Percentiles rank a stretch among this genome's conserved stretches.
Evolutionary conservation across 1,140 invertebrate genomes (phyloP).

Genomic region (Trichonephila clavata): DNA sequence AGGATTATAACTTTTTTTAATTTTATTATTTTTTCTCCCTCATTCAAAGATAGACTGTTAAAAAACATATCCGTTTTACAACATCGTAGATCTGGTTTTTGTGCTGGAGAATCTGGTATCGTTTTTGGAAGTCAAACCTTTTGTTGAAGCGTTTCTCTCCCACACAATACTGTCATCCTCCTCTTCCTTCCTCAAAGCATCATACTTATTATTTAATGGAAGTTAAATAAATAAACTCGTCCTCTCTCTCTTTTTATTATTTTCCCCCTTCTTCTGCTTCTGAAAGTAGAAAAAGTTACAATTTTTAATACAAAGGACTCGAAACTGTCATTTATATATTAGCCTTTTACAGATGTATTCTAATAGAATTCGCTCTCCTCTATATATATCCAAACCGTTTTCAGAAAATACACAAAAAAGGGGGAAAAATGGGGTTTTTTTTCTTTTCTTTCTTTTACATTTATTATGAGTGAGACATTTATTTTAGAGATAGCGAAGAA

Average conservation of each 20-base stretch:
- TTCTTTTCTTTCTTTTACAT: constrained; percentile 8
- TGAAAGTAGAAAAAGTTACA: constrained; percentile 40
- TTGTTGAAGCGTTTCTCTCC: constrained; percentile 49
- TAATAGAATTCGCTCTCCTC: constrained; percentile 23
- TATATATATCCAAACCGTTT: neutral
- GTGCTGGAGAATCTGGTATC: constrained; percentile 1
- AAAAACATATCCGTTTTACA: constrained; percentile 51
- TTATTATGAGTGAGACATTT: constrained; percentile 62
- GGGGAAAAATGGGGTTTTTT: neutral
- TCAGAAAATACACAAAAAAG: neutral
- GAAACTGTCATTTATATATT: constrained; percentile 69
- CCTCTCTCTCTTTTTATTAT: neutral
- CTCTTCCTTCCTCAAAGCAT: constrained; percentile 61
- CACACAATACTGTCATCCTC: constrained; percentile 45
- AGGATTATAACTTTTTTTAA: neutral
- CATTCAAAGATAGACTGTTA: constrained; percentile 55
- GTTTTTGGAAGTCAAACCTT: constrained; percentile 21
- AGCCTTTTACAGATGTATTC: constrained; percentile 32
- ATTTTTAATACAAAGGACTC: constrained; percentile 59
- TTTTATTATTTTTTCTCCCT: constrained; percentile 10
- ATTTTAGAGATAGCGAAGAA: constrained; percentile 57
- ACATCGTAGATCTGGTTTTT: constrained; percentile 36
- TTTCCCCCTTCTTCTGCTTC: neutral
- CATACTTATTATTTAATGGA: constrained; percentile 44
- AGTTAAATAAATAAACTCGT: constrained; percentile 56